These are phyloP conservation scores for Eumerus sabulonum DNA, from an alignment of 2,888 invertebrate species.

Conservation along the genomic window DNA sequence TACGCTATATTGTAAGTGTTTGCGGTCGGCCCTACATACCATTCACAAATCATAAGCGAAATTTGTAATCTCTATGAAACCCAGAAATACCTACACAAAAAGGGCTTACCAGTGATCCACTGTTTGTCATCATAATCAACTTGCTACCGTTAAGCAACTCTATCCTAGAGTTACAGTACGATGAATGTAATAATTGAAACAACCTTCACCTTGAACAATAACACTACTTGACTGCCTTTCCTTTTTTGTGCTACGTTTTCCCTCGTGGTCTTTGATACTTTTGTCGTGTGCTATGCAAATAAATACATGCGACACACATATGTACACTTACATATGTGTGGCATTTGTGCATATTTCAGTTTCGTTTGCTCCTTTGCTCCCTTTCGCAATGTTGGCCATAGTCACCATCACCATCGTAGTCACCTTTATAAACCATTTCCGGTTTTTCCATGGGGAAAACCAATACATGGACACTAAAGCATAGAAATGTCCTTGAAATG, in stretches of 20 bases:
- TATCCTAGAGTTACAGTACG: not conserved
- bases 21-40: constrained; percentile 22
- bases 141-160: too few relatives aligned
- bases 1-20: constrained; percentile 10
- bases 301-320: not conserved
- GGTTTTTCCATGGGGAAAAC: constrained; percentile 15
- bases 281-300: constrained; percentile 59
- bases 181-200: constrained; percentile 52
- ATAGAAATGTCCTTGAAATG: constrained; percentile 54
- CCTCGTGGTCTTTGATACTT: constrained; percentile 3
- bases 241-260: constrained; percentile 5
- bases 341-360: too few relatives aligned
- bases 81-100: constrained; percentile 3
- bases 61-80: too few relatives aligned
- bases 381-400: not conserved
- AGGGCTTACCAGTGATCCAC: constrained; percentile 28
- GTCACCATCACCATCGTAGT: too few relatives aligned
- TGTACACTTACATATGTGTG: not conserved
- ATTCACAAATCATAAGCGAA: constrained; percentile 30
- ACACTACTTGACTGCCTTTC: not conserved
- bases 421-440: not conserved
- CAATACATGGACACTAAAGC: constrained; percentile 30
- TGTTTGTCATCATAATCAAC: not conserved
- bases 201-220: constrained; percentile 64
- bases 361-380: not conserved